These are phyloP conservation scores for Eupithecia subumbrata DNA, from an alignment of 2,888 invertebrate species.

Conservation along the genomic window DNA sequence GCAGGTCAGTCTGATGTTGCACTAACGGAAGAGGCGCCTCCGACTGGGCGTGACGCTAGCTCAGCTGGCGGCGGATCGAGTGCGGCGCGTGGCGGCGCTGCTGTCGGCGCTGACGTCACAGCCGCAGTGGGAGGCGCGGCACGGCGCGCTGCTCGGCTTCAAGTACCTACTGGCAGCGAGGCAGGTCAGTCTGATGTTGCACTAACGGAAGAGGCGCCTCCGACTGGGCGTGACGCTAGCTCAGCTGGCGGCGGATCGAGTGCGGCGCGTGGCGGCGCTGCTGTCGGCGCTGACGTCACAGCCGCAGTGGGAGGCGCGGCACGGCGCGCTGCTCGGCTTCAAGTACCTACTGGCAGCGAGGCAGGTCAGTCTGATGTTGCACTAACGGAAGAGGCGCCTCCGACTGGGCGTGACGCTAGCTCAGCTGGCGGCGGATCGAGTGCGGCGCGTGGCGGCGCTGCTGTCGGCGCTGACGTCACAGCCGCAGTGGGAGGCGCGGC, in stretches of 20 bases:
- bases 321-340: conserved; percentile 95
- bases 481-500: conserved; percentile 97
- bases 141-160: conserved; percentile 95
- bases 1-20: conserved; percentile 56
- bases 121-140: conserved; percentile 97
- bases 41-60: too few relatives aligned
- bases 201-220: too few relatives aligned
- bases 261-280: conserved; percentile 87
- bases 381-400: too few relatives aligned
- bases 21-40: too few relatives aligned
- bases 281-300: conserved; percentile 90
- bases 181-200: conserved; percentile 56
- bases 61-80: conserved; percentile 86
- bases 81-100: conserved; percentile 87
- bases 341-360: conserved; percentile 93
- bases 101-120: conserved; percentile 90
- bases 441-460: conserved; percentile 87
- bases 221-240: too few relatives aligned
- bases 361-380: conserved; percentile 56
- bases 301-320: conserved; percentile 97
- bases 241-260: conserved; percentile 86
- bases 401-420: too few relatives aligned
- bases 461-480: conserved; percentile 90
- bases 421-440: conserved; percentile 86
- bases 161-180: conserved; percentile 93